phyloP scores from a whole-genome alignment of 2,888 invertebrate genomes.

The Pasiphila rectangulata region DNA sequence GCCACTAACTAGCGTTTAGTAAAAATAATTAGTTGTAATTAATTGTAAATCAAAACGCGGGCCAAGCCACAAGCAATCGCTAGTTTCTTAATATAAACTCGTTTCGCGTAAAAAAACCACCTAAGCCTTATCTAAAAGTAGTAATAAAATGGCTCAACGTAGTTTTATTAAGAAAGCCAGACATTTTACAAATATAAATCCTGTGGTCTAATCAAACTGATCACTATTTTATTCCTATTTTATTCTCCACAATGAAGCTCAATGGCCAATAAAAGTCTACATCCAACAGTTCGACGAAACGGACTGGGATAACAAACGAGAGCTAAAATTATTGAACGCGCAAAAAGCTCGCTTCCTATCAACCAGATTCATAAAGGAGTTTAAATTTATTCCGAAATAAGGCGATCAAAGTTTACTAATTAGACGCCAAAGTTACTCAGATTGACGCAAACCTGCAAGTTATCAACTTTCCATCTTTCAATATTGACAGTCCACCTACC shows the following conservation, averaged over 20 bases:
- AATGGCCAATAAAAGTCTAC: conserved; percentile 24
- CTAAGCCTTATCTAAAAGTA: background rate
- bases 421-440: background rate
- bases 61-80: no score
- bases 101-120: no score
- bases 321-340: conserved; percentile 28
- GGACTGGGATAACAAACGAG: conserved; percentile 27
- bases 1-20: no score
- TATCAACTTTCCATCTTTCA: background rate
- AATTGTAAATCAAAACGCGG: no score
- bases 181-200: background rate
- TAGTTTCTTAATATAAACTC: no score
- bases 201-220: conserved; percentile 10
- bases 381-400: conserved; percentile 5
- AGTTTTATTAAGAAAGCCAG: background rate
- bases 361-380: conserved; percentile 18
- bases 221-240: conserved; percentile 12
- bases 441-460: background rate
- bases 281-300: conserved; percentile 22
- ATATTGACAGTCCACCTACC: background rate
- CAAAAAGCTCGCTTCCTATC: conserved; percentile 27
- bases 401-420: conserved; percentile 4
- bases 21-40: no score
- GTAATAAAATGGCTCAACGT: background rate
- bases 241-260: conserved; percentile 21